Evolutionary conservation across 2,113 vertebrate genomes (phyloP), one percentile per base, ranked within the genome.

Genomic region (Elgaria multicarinata): DNA sequence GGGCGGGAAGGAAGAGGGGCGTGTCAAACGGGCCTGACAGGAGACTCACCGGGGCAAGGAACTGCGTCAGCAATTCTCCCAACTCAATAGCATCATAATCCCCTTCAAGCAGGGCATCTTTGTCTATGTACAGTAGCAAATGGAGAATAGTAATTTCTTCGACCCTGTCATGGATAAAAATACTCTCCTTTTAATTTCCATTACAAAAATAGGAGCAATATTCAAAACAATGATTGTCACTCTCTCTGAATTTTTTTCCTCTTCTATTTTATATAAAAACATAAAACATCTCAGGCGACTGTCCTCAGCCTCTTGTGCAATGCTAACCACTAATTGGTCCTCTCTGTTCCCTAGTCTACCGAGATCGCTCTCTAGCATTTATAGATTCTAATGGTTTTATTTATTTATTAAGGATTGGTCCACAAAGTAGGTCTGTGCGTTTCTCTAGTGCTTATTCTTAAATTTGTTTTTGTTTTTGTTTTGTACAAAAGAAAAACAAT

Each of bases 141-240:
- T 97, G 98, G 94, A 98, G 97, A 97, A 97, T 97, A 98, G 94
- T 98, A 98, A 98, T 96, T 97, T 98, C 98, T 98, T 98, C 97
- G 95, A 97, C 97, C 98, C 98, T 98, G 98, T 98, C 96, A 90
- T 93, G 98, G 98, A 98, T 99, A 99, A 98, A 99, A 98, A 99
- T 98, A 99, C 98, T 99, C 97, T 97, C 97, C 98, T 98, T 98
- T 98, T 98, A 98, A 98, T 98, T 97, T 98, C 97, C 97, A 93
- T 93, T 98, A 98, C 97, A 98, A 98, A 99, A 98, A 99, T 98
- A 99, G 98, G 98, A 98, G 97, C 97, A 98, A 98, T 98, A 98
- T 99, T 98, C 97, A 98, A 98, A 98, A 97, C 98, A 98, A 98
- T 97, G 98, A 98, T 98, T 98, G 98, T 98, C 98, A 50, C 83